These are phyloP conservation scores for Suillia variegata DNA, from an alignment of 2,888 invertebrate genomes.

Conservation along the genomic window DNA sequence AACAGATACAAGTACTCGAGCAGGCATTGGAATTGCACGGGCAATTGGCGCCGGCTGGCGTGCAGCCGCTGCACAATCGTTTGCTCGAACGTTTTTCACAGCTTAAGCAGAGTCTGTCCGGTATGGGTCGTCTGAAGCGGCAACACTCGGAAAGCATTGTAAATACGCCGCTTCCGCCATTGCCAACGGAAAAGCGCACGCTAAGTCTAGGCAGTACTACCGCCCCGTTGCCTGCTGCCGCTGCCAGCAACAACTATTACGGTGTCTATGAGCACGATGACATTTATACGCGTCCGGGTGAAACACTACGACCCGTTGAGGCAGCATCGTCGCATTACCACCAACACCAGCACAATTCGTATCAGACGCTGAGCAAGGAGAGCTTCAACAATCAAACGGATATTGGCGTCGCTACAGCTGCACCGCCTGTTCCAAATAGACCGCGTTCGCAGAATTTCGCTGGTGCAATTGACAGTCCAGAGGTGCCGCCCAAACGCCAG, in stretches of 20 bases:
- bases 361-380: conserved; percentile 56
- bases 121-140: conserved; percentile 70
- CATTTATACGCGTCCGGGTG: conserved; percentile 74
- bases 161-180: conserved; percentile 81
- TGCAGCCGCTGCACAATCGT: conserved; percentile 87
- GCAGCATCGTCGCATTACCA: conserved; percentile 23
- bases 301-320: conserved; percentile 54
- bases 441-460: conserved; percentile 68
- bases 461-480: conserved; percentile 56
- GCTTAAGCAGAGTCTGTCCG: conserved; percentile 71
- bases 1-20: conserved; percentile 81
- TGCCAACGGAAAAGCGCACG: conserved; percentile 72
- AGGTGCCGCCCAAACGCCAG: conserved; percentile 64
- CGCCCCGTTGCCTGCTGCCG: background rate
- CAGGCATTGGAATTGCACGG: conserved; percentile 85
- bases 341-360: conserved; percentile 43
- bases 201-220: conserved; percentile 49
- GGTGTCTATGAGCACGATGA: conserved; percentile 67
- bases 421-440: conserved; percentile 68
- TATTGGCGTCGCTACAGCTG: conserved; percentile 40
- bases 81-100: conserved; percentile 86
- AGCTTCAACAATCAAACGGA: conserved; percentile 33
- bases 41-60: conserved; percentile 82
- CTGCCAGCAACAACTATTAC: conserved; percentile 57
- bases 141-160: conserved; percentile 82